Conservation (phyloP, 1,140 invertebrate genomes). For the Polypedilum vanderplanki region DNA sequence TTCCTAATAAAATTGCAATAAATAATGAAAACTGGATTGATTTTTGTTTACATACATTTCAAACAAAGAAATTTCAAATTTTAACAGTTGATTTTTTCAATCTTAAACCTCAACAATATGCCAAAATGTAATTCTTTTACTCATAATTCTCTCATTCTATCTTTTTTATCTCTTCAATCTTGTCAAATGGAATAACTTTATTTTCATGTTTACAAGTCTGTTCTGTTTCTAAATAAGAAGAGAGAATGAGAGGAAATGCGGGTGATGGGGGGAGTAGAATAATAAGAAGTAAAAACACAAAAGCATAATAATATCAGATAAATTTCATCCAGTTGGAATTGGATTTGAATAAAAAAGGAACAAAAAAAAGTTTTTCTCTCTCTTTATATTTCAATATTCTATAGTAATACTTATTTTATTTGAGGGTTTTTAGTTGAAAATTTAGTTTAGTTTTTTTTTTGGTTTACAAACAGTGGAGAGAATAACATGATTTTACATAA, state of each 20-base stretch:
- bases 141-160: no score
- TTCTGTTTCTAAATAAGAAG: not conserved
- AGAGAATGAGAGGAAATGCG: not conserved
- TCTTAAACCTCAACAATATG: no score
- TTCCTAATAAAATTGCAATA: no score
- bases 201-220: no score
- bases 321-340: slow-evolving; percentile 1
- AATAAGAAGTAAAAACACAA: not conserved
- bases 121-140: no score
- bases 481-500: not conserved
- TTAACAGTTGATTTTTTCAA: no score
- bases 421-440: not conserved
- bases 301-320: slow-evolving; percentile 1
- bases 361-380: not conserved
- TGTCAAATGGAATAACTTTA: no score
- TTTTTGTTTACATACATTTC: no score
- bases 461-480: not conserved
- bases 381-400: not conserved
- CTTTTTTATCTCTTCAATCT: no score
- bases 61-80: no score
- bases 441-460: not conserved
- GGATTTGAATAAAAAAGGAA: not conserved
- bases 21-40: no score
- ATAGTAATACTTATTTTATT: slow-evolving; percentile 1
- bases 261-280: not conserved